Evolutionary conservation across 2,113 vertebrate genomes (phyloP).

Genomic region (Odontesthes bonariensis): DNA sequence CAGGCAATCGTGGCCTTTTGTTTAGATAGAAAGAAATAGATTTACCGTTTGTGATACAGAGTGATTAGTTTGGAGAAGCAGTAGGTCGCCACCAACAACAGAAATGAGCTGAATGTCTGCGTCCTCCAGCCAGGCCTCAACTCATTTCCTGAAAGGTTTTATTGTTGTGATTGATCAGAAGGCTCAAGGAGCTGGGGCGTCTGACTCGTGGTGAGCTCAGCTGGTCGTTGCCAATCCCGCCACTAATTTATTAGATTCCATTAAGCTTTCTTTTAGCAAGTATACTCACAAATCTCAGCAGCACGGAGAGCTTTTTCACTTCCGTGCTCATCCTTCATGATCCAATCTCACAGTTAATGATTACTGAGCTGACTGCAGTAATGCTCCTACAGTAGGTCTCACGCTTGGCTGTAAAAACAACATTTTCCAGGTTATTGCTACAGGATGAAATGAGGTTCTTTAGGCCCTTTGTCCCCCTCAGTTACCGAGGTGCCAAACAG

Average conservation of each 20-base stretch:
- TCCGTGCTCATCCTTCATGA: slow-evolving; percentile 28
- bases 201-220: slow-evolving; percentile 11
- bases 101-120: slow-evolving; percentile 36
- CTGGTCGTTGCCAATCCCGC: slow-evolving; percentile 1
- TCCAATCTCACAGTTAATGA: slow-evolving; percentile 25
- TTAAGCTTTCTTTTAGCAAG: slow-evolving; percentile 33
- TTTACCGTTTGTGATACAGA: neutral
- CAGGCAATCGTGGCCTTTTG: too few relatives aligned
- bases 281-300: slow-evolving; percentile 33
- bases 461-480: too few relatives aligned
- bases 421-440: neutral
- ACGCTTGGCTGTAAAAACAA: neutral
- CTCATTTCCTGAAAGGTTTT: slow-evolving; percentile 43
- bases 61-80: neutral
- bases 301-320: slow-evolving; percentile 7
- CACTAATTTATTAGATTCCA: slow-evolving; percentile 39
- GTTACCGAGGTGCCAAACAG: neutral
- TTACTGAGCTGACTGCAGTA: slow-evolving; percentile 12
- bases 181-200: neutral
- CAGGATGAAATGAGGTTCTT: too few relatives aligned
- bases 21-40: too few relatives aligned
- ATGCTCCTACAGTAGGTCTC: neutral
- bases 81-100: neutral
- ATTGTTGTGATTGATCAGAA: slow-evolving; percentile 52
- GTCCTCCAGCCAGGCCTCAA: slow-evolving; percentile 24